Evolutionary conservation across 2,888 invertebrate species (phyloP).

Genomic region (Bedellia somnulentella): DNA sequence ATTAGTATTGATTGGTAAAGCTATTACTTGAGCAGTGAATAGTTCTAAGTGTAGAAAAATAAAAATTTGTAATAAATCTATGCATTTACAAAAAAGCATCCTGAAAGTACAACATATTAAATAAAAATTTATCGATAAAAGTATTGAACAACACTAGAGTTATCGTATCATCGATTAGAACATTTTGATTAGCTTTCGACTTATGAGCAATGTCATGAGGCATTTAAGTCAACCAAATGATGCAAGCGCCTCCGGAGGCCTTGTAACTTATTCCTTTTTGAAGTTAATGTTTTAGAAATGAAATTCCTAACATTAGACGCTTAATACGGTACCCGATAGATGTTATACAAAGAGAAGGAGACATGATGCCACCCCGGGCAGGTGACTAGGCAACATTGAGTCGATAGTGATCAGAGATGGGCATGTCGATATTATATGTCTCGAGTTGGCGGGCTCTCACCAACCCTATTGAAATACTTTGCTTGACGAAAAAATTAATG

Average conservation of each 20-base stretch:
- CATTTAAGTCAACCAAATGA: slow-evolving; percentile 34
- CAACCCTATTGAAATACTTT: slow-evolving; percentile 52
- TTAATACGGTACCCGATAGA: slow-evolving; percentile 49
- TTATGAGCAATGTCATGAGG: slow-evolving; percentile 54
- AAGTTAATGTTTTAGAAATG: slow-evolving; percentile 32
- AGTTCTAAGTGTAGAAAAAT: no score
- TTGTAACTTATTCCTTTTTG: not conserved
- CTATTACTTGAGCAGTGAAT: no score
- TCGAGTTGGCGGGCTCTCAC: slow-evolving; percentile 44
- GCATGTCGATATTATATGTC: slow-evolving; percentile 40
- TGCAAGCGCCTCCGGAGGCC: not conserved
- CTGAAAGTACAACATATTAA: no score
- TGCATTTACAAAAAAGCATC: no score
- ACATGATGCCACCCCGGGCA: slow-evolving; percentile 55
- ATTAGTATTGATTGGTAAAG: no score
- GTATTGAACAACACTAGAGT: slow-evolving; percentile 30
- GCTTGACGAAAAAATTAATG: slow-evolving; percentile 54
- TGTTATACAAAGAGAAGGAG: slow-evolving; percentile 38
- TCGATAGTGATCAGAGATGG: slow-evolving; percentile 51
- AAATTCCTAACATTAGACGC: slow-evolving; percentile 54
- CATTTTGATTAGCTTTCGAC: slow-evolving; percentile 61
- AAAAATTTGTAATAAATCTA: no score
- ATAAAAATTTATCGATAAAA: slow-evolving; percentile 11
- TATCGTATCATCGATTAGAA: slow-evolving; percentile 59
- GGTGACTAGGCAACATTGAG: slow-evolving; percentile 51